These are phyloP conservation scores for Nebria brevicollis DNA, from an alignment of 2,888 invertebrate genomes.

Conservation along the genomic window DNA sequence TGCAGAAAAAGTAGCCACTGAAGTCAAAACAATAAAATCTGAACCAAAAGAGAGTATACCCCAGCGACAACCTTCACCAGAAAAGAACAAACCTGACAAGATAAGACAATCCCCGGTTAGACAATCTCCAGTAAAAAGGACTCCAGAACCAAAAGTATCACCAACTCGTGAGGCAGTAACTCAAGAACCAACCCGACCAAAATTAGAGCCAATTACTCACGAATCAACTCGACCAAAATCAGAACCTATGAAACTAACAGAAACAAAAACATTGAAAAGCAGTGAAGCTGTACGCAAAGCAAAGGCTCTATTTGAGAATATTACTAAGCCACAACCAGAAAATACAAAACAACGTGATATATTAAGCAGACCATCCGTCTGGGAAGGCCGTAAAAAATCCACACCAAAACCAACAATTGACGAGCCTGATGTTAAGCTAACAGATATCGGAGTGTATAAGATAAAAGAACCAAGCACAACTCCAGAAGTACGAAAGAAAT, in stretches of 20 bases:
- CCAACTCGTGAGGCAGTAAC: neutral
- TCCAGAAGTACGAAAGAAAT: conserved; percentile 51
- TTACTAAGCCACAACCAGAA: conserved; percentile 59
- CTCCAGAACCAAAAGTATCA: conserved; percentile 42
- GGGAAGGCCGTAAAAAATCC: conserved; percentile 57
- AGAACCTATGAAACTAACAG: conserved; percentile 44
- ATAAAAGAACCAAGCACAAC: conserved; percentile 48
- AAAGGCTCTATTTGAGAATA: conserved; percentile 76
- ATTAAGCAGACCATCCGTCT: conserved; percentile 65
- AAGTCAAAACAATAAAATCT: conserved; percentile 59
- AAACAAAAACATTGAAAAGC: conserved; percentile 61
- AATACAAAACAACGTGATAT: conserved; percentile 63
- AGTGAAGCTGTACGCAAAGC: conserved; percentile 77
- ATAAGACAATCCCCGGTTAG: conserved; percentile 28
- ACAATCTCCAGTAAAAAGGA: conserved; percentile 45
- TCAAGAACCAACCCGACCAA: conserved; percentile 30
- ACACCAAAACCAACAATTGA: conserved; percentile 44
- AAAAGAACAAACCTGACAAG: conserved; percentile 20
- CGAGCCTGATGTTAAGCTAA: conserved; percentile 59
- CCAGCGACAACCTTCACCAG: conserved; percentile 9
- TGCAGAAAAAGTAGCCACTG: conserved; percentile 67
- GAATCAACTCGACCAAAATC: conserved; percentile 51
- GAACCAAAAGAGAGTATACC: conserved; percentile 24
- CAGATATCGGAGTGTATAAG: conserved; percentile 65
- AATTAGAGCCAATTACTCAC: conserved; percentile 30